These are phyloP conservation scores for Meloidogyne hapla DNA, from an alignment of 1,140 invertebrate species.

Conservation along the genomic window DNA sequence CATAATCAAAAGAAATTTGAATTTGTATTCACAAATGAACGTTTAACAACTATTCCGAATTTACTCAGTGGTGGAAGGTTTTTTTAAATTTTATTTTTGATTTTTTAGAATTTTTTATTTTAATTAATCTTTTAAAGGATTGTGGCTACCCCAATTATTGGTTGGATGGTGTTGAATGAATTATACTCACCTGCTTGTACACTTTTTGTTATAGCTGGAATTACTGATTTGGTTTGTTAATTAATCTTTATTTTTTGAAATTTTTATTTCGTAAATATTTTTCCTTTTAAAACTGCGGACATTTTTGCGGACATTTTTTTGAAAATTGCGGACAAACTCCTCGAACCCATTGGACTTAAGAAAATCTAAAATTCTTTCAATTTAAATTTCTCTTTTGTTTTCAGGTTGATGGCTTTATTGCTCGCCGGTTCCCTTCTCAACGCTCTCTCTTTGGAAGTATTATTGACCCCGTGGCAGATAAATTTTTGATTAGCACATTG, in stretches of 20 bases:
- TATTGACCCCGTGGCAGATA: constrained; percentile 94
- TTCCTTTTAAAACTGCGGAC: too few relatives aligned
- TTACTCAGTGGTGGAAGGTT: constrained; percentile 30
- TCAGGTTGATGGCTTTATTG: constrained; percentile 87
- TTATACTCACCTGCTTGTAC: constrained; percentile 75
- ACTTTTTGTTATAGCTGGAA: constrained; percentile 75
- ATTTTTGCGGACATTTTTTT: background rate
- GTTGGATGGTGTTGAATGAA: constrained; percentile 78
- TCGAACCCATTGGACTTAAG: too few relatives aligned
- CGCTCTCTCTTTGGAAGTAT: constrained; percentile 87
- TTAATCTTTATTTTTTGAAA: constrained; percentile 33
- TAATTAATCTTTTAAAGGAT: constrained; percentile 69
- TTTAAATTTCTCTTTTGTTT: too few relatives aligned
- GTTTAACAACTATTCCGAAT: constrained; percentile 33
- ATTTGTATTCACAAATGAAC: background rate
- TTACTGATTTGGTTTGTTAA: constrained; percentile 78
- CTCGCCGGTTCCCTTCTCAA: constrained; percentile 83
- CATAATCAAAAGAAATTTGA: background rate
- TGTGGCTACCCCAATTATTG: constrained; percentile 80
- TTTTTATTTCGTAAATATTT: too few relatives aligned
- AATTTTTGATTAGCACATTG: constrained; percentile 83
- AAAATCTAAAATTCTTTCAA: too few relatives aligned
- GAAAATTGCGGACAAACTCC: background rate
- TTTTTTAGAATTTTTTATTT: background rate
- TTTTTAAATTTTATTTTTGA: background rate